Evolutionary conservation across 1,140 invertebrate species (phyloP), one percentile per base, ranked within the genome.

Genomic region (Drosophila parvula): DNA sequence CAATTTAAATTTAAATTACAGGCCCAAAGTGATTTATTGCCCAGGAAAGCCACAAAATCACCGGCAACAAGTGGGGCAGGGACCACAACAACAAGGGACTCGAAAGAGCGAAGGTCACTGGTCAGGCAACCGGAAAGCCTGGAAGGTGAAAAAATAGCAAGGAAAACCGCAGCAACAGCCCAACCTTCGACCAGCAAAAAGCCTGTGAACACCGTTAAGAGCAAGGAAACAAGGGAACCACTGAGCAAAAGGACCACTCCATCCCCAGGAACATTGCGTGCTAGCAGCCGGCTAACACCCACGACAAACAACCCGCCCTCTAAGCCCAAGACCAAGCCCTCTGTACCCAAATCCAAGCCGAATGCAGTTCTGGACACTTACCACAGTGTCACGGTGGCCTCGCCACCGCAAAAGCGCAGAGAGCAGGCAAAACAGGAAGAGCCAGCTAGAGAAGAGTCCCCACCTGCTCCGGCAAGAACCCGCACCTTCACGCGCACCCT

Each of bases 311-410:
- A 77, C 12, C 27, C 47, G 57, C 48, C 60, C 30, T 27, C 34
- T 9, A 59, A 73, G 36, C 18, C 60, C 18, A 71, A 59, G 30
- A 10, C 53, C 8, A 76, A 76, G 34, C 5, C 30, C 5, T n/a
- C 48, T 4, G 61, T 34, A n/a, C 7, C 55, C 22, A 86, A 86
- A 34, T 36, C 73, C 14, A 89, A 81, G 40, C 68, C 75, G 14
- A 92, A 92, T 80, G 71, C 88, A 12, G 91, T 92, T 18, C 61
- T 92, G 57, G 90, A 92, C 74, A 84, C 80, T 11, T 89, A 81
- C 48, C 90, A 92, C 43, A 92, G 81, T 82, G 91, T 92, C 28
- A 92, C 91, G 7, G 91, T 92, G n/a, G 64, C 79, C 18, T 92
- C 91, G 32, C 91, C 91, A 73, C 91, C 91, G 16, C 74, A 84